Evolutionary conservation across 2,797 vertebrate genomes (phyloP), one percentile per base, ranked within the genome.

Genomic region (Cichlasoma orientale): DNA sequence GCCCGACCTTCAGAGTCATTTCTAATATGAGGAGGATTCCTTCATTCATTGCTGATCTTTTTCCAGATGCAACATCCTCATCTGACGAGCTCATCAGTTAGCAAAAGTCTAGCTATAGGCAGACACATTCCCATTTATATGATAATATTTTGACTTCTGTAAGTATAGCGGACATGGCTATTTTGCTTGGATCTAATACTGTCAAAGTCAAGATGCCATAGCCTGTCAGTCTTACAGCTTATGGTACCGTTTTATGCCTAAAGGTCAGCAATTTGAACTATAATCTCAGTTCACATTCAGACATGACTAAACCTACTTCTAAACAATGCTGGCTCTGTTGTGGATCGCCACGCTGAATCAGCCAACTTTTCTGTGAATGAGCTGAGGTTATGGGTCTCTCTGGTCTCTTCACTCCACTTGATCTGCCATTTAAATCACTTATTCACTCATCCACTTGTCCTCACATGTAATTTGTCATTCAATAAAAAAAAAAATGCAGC

Each of bases 311-410:
- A 71, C 29, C 25, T 41, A 18, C 68, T 3, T 68, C 25, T 54
- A 61, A 61, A 84, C 79, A 87, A 78, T 76, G 5, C 33, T 19
- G 47, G n/a, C 74, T 76, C 80, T 85, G 74, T 83, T 82, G 44
- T 3, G 4, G 33, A 58, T 50, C 56, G 7, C 13, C 11, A 58
- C 12, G 8, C 54, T 59, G 23, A 70, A 69, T 82, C 50, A 23
- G 53, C 18, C 72, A 56, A 68, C 25, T 66, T 82, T n/a, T 80
- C 38, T 77, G 56, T 80, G 31, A 83, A 82, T 57, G 38, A 81
- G 41, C 38, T 55, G n/a, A 66, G 23, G 63, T 75, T 54, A 36
- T 70, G 68, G 71, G 16, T 61, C 41, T 54, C 36, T 57, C 3
- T 73, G 71, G 16, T 61, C 41, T 54, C 36, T 57, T 4, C 0